Base-by-base conservation (phyloP, 2,113 vertebrate genomes). In the Pogona vitticeps region DNA sequence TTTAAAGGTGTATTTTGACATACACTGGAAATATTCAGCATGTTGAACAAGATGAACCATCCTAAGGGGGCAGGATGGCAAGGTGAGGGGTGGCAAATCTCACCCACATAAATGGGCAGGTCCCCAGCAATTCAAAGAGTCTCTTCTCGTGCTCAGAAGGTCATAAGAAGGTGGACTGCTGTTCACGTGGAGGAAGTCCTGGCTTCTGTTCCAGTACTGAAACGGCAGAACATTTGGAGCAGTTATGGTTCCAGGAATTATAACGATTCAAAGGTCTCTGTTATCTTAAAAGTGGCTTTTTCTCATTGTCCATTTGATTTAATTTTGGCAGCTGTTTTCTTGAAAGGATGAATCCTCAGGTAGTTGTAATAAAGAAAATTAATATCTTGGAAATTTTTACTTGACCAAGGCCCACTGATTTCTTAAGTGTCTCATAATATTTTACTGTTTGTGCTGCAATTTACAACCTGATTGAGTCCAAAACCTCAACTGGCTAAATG, bases 401-500 rank as follows among this genome's bases (percentile, higher is more conserved):
- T 33, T 0, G 80, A 90, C 91, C 61, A 38, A 78, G 65, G 1
- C 59, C 46, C 68, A 18, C 75, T 71, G 28, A n/a, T 73, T 89
- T 89, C 90, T n/a, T n/a, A n/a, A 73, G 9, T 17, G 0, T 9
- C 88, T 89, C 76, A n/a, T 79, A 36, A n/a, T 86, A 36, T 83
- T 92, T 94, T 88, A 83, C 28, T 85, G 3, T 0, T 3, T 0
- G 7, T 81, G 7, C 1, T 89, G 70, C 80, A 88, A 85, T 71
- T 83, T 75, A 89, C 89, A 89, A 31, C 76, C 88, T 56, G 76
- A 88, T 38, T 89, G 61, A 86, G 26, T 86, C 28, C 76, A 76
- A 84, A 40, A n/a, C 17, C 85, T 91, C 80, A 84, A 7, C 61
- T 90, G 63, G 83, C 82, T 61, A 89, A 86, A 87, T 31, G n/a